A percentile compares a stretch with the other conserved stretches of the same genome.
Conservation (phyloP, 2,888 invertebrate species). For the Polymixis flavicincta region DNA sequence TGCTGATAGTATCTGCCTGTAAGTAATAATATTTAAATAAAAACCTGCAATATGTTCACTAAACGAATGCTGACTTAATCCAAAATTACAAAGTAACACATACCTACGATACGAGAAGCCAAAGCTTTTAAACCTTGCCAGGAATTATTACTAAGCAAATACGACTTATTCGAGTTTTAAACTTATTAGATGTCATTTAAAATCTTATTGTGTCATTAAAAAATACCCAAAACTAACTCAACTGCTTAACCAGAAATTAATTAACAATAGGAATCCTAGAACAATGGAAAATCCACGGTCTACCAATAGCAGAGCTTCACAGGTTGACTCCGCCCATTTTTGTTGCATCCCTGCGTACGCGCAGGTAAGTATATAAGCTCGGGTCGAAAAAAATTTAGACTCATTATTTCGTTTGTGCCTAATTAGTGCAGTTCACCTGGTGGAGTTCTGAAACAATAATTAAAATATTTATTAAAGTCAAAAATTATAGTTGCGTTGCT, state of each 20-base stretch:
- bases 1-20: neutral
- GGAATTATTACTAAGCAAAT: neutral
- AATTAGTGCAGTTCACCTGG: conserved; percentile 8
- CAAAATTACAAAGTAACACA: neutral
- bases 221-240: neutral
- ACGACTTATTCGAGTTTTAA: conserved; percentile 27
- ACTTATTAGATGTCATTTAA: conserved; percentile 40
- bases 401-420: conserved; percentile 27
- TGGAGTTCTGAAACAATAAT: neutral
- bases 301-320: conserved; percentile 8
- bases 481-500: neutral
- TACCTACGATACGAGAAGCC: neutral
- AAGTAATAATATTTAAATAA: neutral
- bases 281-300: conserved; percentile 16
- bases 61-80: neutral
- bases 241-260: conserved; percentile 8
- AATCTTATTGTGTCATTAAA: conserved; percentile 29
- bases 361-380: conserved; percentile 51
- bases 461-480: neutral
- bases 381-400: neutral
- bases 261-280: conserved; percentile 11
- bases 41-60: neutral
- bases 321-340: conserved; percentile 48
- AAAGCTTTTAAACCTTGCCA: neutral
- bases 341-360: conserved; percentile 42